These are phyloP conservation scores for Ischnura elegans DNA, from an alignment of 2,888 invertebrate species.

Conservation along the genomic window DNA sequence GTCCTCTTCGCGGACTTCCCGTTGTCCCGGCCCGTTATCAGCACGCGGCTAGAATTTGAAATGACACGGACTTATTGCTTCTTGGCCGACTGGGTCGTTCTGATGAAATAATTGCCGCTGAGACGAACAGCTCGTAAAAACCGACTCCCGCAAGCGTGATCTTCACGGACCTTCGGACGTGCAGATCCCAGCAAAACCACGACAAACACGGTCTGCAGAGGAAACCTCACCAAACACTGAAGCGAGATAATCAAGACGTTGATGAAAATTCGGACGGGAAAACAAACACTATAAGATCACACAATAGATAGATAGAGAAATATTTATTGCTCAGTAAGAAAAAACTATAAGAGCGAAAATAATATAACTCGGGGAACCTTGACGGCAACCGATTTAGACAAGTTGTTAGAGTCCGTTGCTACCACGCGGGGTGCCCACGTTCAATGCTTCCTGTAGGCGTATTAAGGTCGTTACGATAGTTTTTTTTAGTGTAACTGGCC, in stretches of 20 bases:
- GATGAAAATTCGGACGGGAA: neutral
- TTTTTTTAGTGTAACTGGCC: too few species aligned
- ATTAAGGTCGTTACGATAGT: too few species aligned
- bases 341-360: neutral
- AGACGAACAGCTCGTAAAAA: neutral
- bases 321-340: too few species aligned
- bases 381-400: too few species aligned
- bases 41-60: neutral
- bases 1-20: neutral
- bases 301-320: too few species aligned
- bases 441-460: too few species aligned
- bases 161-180: neutral
- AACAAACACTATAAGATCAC: too few species aligned
- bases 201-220: neutral
- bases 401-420: too few species aligned
- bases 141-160: neutral
- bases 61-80: neutral
- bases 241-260: neutral
- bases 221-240: neutral
- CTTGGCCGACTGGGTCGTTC: neutral
- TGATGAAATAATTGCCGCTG: neutral
- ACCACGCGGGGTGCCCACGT: too few species aligned
- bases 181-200: neutral
- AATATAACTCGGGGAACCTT: neutral
- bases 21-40: neutral